Evolutionary conservation across 2,797 vertebrate species (phyloP), one percentile per base, ranked within the genome.

Genomic region (Odontamblyopus lacepedii): DNA sequence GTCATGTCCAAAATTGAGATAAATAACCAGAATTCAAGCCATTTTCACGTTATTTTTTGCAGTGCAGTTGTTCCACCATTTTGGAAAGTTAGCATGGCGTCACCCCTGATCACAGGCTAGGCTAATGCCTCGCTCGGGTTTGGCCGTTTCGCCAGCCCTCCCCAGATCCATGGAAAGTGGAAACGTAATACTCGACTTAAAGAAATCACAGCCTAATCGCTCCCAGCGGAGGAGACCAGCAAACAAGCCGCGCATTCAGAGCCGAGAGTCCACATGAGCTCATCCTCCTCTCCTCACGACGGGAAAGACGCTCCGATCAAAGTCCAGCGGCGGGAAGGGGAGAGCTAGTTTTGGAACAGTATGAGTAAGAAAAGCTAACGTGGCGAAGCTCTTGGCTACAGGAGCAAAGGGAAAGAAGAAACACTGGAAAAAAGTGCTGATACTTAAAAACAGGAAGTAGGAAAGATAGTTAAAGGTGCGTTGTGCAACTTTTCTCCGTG

Each of bases 241-340:
- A 74, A 84, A 85, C 86, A 87, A 85, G 80, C 79, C 80, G 82
- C 76, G 70, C 82, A 55, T 72, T 41, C 56, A 88, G 84, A 75
- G 81, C 48, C 75, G n/a, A 85, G 88, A 90, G 82, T 74, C 89
- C 87, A 91, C 68, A 48, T 91, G 89, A 92, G 81, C 83, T 89
- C 87, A 88, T 87, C 75, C 85, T 79, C 79, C 76, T 63, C 65
- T 64, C 71, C 81, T 75, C 79, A 71, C 77, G 44, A 50, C 44
- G 1, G 6, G 83, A 88, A 74, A 69, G 71, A 84, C 65, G 71
- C 74, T 62, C 23, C 76, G 78, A 83, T 90, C 84, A 85, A 78
- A 88, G 83, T 67, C 57, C 85, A 66, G 51, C 75, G 64, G 79
- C 23, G 23, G 26, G 76, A 85, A 87, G 23, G 83, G 62, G 68